A percentile compares a stretch with the other conserved stretches of the same genome.
phyloP scores from a whole-genome alignment of 2,113 vertebrate genomes.

The Macaca nemestrina region DNA sequence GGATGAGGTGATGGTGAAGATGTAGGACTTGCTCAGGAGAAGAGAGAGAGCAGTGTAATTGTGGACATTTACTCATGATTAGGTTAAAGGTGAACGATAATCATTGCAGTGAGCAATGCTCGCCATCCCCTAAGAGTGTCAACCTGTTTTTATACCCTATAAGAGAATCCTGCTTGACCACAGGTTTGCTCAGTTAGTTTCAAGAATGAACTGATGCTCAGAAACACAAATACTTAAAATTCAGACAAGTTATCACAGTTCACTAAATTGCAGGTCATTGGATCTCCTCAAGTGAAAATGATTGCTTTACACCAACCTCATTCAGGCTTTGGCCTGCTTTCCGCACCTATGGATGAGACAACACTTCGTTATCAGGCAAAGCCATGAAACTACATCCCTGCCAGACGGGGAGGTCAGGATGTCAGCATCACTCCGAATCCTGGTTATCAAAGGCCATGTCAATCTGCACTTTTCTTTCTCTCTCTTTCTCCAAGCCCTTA shows the following conservation, averaged over 20 bases:
- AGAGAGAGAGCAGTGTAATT: background rate
- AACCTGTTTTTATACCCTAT: background rate
- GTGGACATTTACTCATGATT: background rate
- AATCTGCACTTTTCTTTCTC: background rate
- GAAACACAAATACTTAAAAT: conserved; percentile 16
- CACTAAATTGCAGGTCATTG: conserved; percentile 25
- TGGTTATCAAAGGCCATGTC: background rate
- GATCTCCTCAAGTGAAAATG: conserved; percentile 37
- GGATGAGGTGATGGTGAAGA: background rate
- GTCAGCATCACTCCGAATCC: background rate
- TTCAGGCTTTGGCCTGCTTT: conserved; percentile 22
- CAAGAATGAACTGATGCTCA: background rate
- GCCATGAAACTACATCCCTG: background rate
- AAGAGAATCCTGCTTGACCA: background rate
- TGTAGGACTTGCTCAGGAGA: background rate
- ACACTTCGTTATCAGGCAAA: background rate
- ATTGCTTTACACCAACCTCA: conserved; percentile 26
- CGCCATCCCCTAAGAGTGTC: background rate
- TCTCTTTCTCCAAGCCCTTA: background rate
- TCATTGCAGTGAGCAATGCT: background rate
- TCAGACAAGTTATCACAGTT: conserved; percentile 47
- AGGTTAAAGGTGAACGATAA: background rate
- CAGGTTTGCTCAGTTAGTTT: background rate
- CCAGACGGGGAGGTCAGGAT: background rate
- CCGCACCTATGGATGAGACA: background rate